Conservation (phyloP, 2,888 invertebrate genomes). For the Chalcis sispes region DNA sequence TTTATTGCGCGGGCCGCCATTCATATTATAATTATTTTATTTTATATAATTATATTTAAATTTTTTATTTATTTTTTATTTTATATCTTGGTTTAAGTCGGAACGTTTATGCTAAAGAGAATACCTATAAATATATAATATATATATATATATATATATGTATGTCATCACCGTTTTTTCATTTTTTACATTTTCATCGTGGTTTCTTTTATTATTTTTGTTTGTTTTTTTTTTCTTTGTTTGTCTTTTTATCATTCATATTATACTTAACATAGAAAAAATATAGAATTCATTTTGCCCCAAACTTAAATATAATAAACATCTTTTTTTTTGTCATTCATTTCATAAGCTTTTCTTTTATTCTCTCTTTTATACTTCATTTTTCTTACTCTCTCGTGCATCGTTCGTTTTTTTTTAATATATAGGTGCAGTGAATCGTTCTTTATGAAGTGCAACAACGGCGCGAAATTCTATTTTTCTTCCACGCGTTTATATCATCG, state of each 20-base stretch:
- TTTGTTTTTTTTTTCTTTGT: slow-evolving; percentile 38
- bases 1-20: slow-evolving; percentile 57
- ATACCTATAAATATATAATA: slow-evolving; percentile 72
- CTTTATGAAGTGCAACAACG: slow-evolving; percentile 46
- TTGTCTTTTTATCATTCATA: slow-evolving; percentile 46
- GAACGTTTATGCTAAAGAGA: slow-evolving; percentile 72
- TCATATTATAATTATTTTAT: slow-evolving; percentile 53
- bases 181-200: slow-evolving; percentile 48
- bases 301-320: slow-evolving; percentile 75
- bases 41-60: slow-evolving; percentile 60
- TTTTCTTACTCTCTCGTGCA: slow-evolving; percentile 58
- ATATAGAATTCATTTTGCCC: slow-evolving; percentile 75
- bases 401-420: slow-evolving; percentile 61
- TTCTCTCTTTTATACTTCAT: slow-evolving; percentile 27
- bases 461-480: slow-evolving; percentile 8
- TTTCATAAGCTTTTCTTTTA: slow-evolving; percentile 56
- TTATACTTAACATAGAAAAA: slow-evolving; percentile 76
- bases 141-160: slow-evolving; percentile 67
- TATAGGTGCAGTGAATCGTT: slow-evolving; percentile 56
- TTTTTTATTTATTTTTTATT: slow-evolving; percentile 59
- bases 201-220: slow-evolving; percentile 18
- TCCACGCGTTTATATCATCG: too few species aligned
- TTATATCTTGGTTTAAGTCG: slow-evolving; percentile 61
- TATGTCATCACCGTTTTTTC: slow-evolving; percentile 65
- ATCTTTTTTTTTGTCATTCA: slow-evolving; percentile 56